Conservation (phyloP, 2,888 invertebrate species). For the Lobophora halterata region DNA sequence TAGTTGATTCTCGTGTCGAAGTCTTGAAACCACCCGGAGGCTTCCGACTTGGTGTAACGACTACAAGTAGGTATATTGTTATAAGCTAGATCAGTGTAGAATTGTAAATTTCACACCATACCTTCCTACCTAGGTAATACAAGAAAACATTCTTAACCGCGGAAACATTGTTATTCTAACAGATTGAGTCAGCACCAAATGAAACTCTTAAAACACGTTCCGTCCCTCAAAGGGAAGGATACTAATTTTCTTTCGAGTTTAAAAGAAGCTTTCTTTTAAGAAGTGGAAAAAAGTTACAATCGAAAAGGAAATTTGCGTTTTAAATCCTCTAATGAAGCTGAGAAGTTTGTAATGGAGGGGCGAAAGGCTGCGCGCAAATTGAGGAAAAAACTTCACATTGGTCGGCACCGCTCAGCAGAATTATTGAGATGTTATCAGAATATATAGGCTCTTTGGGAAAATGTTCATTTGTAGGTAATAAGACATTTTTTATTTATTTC, state of each 20-base stretch:
- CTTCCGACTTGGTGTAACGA: too few species aligned
- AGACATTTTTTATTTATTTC: too few species aligned
- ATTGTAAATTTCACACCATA: neutral
- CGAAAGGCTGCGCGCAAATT: constrained; percentile 74
- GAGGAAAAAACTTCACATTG: constrained; percentile 60
- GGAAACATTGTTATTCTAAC: constrained; percentile 68
- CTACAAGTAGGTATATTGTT: too few species aligned
- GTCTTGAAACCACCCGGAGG: too few species aligned
- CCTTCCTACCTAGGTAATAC: constrained; percentile 5
- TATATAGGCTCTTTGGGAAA: too few species aligned
- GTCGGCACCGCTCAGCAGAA: constrained; percentile 11
- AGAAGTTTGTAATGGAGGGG: constrained; percentile 78
- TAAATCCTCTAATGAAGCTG: constrained; percentile 81
- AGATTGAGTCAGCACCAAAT: constrained; percentile 69
- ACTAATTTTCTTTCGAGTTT: constrained; percentile 77
- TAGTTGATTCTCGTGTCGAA: too few species aligned
- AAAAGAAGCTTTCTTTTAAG: constrained; percentile 79
- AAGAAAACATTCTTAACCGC: constrained; percentile 33
- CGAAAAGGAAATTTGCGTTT: constrained; percentile 81
- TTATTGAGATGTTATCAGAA: too few species aligned
- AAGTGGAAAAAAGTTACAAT: constrained; percentile 80
- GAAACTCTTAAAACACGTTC: constrained; percentile 70
- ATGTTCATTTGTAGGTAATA: too few species aligned
- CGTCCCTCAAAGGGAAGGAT: constrained; percentile 74
- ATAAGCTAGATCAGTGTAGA: too few species aligned